These are phyloP conservation scores for Carassius carassius DNA, from an alignment of 2,113 vertebrate genomes.

Conservation along the genomic window DNA sequence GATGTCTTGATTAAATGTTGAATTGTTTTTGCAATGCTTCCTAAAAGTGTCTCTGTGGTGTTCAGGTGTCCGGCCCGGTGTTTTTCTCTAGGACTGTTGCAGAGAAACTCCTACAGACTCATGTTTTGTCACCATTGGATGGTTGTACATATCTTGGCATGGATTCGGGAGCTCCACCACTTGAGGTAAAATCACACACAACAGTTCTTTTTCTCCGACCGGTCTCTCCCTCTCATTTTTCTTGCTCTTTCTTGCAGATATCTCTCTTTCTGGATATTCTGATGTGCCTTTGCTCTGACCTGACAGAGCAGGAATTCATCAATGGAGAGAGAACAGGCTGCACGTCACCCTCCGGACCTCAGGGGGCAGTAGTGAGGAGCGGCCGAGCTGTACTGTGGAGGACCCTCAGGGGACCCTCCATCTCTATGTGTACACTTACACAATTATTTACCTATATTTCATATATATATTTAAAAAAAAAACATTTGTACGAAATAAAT, in stretches of 20 bases:
- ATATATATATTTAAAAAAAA: too few relatives aligned
- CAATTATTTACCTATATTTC: neutral
- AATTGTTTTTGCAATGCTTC: neutral
- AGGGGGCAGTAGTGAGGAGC: conserved; percentile 59
- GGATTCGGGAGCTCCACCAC: conserved; percentile 88
- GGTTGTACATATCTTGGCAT: conserved; percentile 96
- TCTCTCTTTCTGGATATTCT: conserved; percentile 93
- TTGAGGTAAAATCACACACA: conserved; percentile 78
- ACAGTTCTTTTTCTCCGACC: neutral
- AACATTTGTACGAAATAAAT: too few relatives aligned
- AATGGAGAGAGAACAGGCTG: conserved; percentile 63
- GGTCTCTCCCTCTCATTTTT: neutral
- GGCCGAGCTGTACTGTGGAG: conserved; percentile 85
- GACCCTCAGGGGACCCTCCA: conserved; percentile 76
- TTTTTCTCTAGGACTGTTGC: conserved; percentile 88
- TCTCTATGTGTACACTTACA: conserved; percentile 78
- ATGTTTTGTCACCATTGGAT: conserved; percentile 85
- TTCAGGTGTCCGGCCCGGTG: conserved; percentile 88
- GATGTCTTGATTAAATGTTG: neutral
- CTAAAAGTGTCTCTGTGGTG: neutral
- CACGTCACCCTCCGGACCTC: conserved; percentile 51
- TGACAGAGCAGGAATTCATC: conserved; percentile 79
- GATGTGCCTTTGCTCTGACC: conserved; percentile 83
- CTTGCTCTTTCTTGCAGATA: conserved; percentile 71
- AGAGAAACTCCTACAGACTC: conserved; percentile 88